Conservation (phyloP, 2,113 vertebrate genomes). For the Zosterops borbonicus region DNA sequence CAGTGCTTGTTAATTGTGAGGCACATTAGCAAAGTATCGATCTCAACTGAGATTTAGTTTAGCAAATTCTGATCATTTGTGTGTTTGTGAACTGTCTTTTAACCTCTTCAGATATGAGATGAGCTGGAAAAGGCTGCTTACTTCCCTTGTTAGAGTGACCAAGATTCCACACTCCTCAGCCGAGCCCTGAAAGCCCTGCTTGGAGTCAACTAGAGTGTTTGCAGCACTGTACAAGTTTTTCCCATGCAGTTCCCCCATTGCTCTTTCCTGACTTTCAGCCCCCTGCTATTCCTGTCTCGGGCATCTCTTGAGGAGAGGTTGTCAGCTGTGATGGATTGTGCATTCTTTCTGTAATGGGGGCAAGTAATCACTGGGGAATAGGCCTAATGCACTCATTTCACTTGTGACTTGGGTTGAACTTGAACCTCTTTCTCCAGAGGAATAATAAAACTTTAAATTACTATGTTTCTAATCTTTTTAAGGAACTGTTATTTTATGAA, state of each 20-base stretch:
- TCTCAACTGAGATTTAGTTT: neutral
- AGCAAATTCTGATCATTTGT: neutral
- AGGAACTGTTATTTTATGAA: neutral
- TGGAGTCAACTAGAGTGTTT: neutral
- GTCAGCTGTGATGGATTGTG: constrained; percentile 72
- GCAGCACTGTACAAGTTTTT: neutral
- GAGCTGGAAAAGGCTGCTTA: neutral
- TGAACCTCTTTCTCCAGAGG: constrained; percentile 16
- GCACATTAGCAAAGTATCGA: neutral
- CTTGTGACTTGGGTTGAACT: constrained; percentile 43
- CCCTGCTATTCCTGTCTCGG: neutral
- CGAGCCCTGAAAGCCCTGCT: neutral
- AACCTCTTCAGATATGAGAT: neutral
- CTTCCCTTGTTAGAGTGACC: neutral
- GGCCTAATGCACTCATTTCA: constrained; percentile 43
- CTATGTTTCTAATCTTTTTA: neutral
- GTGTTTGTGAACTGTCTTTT: neutral
- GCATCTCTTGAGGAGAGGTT: constrained; percentile 51
- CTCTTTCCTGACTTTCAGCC: constrained; percentile 27
- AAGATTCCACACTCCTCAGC: neutral
- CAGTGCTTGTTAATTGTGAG: neutral
- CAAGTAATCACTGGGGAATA: neutral
- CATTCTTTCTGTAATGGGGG: constrained; percentile 20
- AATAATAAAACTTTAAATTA: neutral
- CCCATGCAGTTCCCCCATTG: neutral